Evolutionary conservation across 2,797 vertebrate species (phyloP).

Genomic region (Chaetophractus vellerosus): DNA sequence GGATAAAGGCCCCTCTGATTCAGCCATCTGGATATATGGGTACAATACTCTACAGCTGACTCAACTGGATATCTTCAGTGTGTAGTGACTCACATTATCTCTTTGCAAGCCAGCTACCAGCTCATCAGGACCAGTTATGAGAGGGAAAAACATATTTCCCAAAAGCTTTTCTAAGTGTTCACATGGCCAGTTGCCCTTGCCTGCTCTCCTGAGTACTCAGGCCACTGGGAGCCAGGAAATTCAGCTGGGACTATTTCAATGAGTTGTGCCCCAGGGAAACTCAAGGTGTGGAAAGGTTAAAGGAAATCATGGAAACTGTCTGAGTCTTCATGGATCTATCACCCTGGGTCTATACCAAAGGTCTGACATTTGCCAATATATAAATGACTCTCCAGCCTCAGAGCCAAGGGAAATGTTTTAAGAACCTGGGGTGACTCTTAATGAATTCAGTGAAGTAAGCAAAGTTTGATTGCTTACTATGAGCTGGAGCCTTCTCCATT

Average conservation of each 20-base stretch:
- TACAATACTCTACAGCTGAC: background rate
- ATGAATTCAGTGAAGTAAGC: background rate
- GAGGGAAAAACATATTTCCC: constrained; percentile 50
- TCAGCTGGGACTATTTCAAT: background rate
- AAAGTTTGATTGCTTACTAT: background rate
- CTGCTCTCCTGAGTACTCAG: constrained; percentile 41
- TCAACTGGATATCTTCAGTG: background rate
- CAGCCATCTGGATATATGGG: background rate
- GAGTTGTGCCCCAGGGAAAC: background rate
- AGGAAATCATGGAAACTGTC: background rate
- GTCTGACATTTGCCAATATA: background rate
- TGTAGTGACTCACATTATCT: background rate
- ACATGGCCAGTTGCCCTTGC: background rate
- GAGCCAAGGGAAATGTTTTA: background rate
- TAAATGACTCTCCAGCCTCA: background rate
- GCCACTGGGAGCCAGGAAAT: constrained; percentile 5
- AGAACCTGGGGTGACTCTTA: background rate
- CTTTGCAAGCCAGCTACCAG: background rate
- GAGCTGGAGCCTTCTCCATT: background rate
- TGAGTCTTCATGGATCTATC: constrained; percentile 9
- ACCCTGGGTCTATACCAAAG: background rate
- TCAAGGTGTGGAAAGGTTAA: constrained; percentile 2
- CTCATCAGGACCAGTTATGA: background rate
- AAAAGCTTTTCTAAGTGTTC: constrained; percentile 55
- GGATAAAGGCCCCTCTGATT: background rate